A percentile compares a stretch with the other conserved stretches of the same genome.
These are phyloP conservation scores for Anoncus sp. DNA, from an alignment of 2,888 invertebrate species.

Conservation along the genomic window DNA sequence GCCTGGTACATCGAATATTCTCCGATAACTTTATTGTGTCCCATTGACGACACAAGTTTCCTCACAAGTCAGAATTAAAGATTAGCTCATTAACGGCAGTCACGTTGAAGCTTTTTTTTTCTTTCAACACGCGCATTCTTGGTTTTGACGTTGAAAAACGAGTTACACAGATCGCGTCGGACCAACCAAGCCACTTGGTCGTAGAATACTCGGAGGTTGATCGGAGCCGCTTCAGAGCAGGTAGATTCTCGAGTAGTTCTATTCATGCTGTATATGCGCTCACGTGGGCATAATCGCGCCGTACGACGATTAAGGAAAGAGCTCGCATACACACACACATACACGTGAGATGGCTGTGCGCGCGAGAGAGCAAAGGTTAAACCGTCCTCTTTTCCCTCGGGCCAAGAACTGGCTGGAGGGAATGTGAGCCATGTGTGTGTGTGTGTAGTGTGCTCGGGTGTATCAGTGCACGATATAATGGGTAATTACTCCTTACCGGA, in stretches of 20 bases:
- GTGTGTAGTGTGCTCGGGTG: background rate
- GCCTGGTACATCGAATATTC: too few species aligned
- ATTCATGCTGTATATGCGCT: constrained; percentile 24
- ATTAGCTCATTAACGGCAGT: too few species aligned
- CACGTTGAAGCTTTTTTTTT: constrained; percentile 4
- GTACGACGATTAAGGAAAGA: constrained; percentile 24
- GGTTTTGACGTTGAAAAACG: background rate
- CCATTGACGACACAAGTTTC: too few species aligned
- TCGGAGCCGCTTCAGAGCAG: constrained; percentile 21
- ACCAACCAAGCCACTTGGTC: background rate
- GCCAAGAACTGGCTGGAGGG: constrained; percentile 19
- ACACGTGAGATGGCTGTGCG: constrained; percentile 11
- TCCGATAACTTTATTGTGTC: too few species aligned
- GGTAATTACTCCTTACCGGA: constrained; percentile 19
- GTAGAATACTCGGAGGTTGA: background rate
- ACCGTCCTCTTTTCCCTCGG: constrained; percentile 12
- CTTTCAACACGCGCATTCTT: background rate
- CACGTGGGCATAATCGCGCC: constrained; percentile 16
- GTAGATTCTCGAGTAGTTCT: constrained; percentile 41
- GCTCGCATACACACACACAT: background rate
- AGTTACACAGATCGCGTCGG: constrained; percentile 2
- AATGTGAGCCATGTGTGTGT: background rate
- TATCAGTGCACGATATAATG: constrained; percentile 10
- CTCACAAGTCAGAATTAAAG: too few species aligned
- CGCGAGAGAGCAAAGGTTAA: constrained; percentile 34